Evolutionary conservation across 2,888 invertebrate species (phyloP).

Genomic region (Conops quadrifasciatus): DNA sequence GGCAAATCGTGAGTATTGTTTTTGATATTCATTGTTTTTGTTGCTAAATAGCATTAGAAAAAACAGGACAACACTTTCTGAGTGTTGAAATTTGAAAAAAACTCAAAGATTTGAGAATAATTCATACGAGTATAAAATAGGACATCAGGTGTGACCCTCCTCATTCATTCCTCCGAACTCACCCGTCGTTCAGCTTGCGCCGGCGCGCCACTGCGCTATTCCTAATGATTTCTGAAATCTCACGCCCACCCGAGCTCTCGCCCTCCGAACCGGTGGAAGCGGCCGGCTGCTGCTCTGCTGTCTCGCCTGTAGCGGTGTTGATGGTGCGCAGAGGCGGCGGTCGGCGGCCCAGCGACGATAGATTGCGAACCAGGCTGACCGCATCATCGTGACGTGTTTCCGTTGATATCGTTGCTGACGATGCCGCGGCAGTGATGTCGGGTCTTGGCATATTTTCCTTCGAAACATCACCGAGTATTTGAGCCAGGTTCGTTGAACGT

Average conservation of each 20-base stretch:
- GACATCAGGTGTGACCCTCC: too few relatives aligned
- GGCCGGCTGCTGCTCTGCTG: constrained; percentile 36
- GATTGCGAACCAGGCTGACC: constrained; percentile 60
- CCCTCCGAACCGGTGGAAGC: constrained; percentile 63
- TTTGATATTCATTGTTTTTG: not conserved
- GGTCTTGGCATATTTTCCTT: constrained; percentile 53
- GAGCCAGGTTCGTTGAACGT: constrained; percentile 57
- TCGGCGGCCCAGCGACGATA: constrained; percentile 57
- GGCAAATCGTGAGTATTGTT: not conserved
- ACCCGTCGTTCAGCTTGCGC: constrained; percentile 67
- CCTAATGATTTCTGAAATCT: constrained; percentile 66
- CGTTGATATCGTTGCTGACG: constrained; percentile 27
- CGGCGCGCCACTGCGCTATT: constrained; percentile 66
- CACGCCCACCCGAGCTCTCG: constrained; percentile 67
- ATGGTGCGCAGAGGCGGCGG: constrained; percentile 28
- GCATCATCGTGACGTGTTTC: constrained; percentile 59
- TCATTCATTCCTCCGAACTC: constrained; percentile 55
- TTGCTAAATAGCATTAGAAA: not conserved
- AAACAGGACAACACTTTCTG: not conserved
- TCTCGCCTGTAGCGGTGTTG: constrained; percentile 35
- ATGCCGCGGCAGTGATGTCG: constrained; percentile 1
- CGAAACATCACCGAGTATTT: constrained; percentile 57
- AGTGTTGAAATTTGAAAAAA: too few relatives aligned
- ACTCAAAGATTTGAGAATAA: too few relatives aligned
- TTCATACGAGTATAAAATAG: too few relatives aligned